Evolutionary conservation across 2,888 invertebrate species (phyloP), one percentile per base, ranked within the genome.

Genomic region (Hedya salicella): DNA sequence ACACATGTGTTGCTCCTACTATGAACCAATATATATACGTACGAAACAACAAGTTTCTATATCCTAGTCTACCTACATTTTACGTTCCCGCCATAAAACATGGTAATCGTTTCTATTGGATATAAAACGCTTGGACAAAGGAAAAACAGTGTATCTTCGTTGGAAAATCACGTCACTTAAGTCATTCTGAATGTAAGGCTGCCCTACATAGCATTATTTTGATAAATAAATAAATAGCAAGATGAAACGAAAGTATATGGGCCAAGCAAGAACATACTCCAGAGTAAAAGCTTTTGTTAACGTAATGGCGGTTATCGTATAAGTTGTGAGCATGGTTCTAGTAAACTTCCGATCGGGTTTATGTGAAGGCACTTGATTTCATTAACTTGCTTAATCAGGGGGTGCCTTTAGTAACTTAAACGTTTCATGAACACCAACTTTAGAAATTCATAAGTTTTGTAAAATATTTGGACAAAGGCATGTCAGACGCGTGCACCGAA

Each of bases 71-170:
- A 17, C 17, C 36, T 14, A 36, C 14, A 17, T 17, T 52, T 52
- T 19, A 52, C 36, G 36, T 36, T 17, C 50, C 36, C 11, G 36
- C n/a, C 52, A 52, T 52, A 52, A 52, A 50, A 32, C 25, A 50
- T 30, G 11, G 36, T 36, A 49, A 49, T 50, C 52, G 6, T 13
- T 17, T 39, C n/a, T 21, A 36, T 53, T 39, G 19, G 9, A 13
- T n/a, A 53, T 19, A 11, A 53, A 21, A 53, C 19, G 11, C 36
- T 16, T 39, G 13, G 17, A 32, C n/a, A 19, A 16, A 16, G 8
- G 50, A n/a, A 44, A 9, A 25, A 25, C 6, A 25, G 25, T 3
- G 25, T 16, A 50, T 17, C 9, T 3, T 53, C n/a, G 6, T 19
- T 53, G 19, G 39, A 39, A 39, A 40, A 39, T n/a, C 39, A 39